A percentile compares a stretch with the other conserved stretches of the same genome.
Conservation (phyloP, 2,888 invertebrate species). For the Troides oblongomaculatus region DNA sequence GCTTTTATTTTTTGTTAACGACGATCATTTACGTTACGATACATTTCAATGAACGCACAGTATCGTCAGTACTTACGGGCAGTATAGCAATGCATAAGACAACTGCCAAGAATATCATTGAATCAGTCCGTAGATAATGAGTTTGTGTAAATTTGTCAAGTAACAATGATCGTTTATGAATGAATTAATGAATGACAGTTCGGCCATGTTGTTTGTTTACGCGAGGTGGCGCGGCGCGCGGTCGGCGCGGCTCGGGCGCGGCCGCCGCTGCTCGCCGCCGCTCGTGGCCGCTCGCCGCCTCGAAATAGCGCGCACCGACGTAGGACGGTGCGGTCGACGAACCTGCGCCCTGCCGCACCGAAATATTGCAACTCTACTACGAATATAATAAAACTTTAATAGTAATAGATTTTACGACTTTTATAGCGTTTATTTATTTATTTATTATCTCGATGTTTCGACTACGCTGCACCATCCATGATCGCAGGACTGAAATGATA, state of each 20-base stretch:
- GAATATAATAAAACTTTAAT: background rate
- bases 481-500: too few relatives aligned
- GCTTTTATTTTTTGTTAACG: background rate
- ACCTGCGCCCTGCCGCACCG: conserved; percentile 71
- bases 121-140: conserved; percentile 47
- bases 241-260: conserved; percentile 62
- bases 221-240: conserved; percentile 62
- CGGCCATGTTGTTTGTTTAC: conserved; percentile 77
- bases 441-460: too few relatives aligned
- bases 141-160: conserved; percentile 64
- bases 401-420: too few relatives aligned
- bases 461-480: too few relatives aligned
- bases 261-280: conserved; percentile 56
- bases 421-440: too few relatives aligned
- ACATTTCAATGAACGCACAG: background rate
- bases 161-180: conserved; percentile 72
- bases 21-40: background rate
- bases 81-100: background rate
- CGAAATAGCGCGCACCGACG: conserved; percentile 76
- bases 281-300: conserved; percentile 63
- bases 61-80: background rate
- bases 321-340: conserved; percentile 73
- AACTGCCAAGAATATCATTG: conserved; percentile 32
- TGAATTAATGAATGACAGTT: conserved; percentile 79
- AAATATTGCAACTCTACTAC: conserved; percentile 68